Base-by-base conservation (phyloP, 2,797 vertebrate species). In the Phalanger gymnotis region DNA sequence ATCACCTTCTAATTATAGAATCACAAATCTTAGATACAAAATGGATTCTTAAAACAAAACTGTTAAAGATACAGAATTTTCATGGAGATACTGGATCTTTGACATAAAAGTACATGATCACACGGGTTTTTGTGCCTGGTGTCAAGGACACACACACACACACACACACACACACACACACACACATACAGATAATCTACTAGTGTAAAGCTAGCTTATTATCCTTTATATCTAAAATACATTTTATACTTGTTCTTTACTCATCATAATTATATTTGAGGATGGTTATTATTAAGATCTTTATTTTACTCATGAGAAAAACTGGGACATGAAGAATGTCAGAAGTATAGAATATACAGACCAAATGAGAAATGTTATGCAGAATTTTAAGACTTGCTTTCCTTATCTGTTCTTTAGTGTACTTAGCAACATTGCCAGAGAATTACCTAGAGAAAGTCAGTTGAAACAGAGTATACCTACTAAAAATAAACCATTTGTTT, bases 401-500 rank as follows among this genome's bases (percentile, higher is more conserved):
- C 54, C 92, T 90, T 53, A 22, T 93, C n/a, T 92, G 91, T 87
- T 94, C 91, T 95, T 40, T 94, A 0, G 94, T 73, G 55, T 56
- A 90, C 94, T 92, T 40, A 92, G 81, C 93, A 61, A 30, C 55
- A 92, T 95, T 95, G 95, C 94, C 96, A 92, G 61, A 93, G 92
- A 93, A 95, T 93, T 93, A 66, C 90, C 94, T 94, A 96, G 90
- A 25, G 94, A 97, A 97, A 90, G 92, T 96, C 94, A 92, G 94
- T 95, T 95, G 94, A 92, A 94, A 96, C 96, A 94, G 58, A 94
- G 91, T 16, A 34, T 57, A 7, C 95, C 97, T 96, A 96, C 94
- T 94, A 28, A 93, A 95, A 92, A 94, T 56, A 92, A 40, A 9
- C n/a, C 61, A n/a, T 66, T 58, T 13, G 34, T n/a, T n/a, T 19